Evolutionary conservation across 2,888 invertebrate genomes (phyloP), one percentile per base, ranked within the genome.

Genomic region (Apotomis turbidana): DNA sequence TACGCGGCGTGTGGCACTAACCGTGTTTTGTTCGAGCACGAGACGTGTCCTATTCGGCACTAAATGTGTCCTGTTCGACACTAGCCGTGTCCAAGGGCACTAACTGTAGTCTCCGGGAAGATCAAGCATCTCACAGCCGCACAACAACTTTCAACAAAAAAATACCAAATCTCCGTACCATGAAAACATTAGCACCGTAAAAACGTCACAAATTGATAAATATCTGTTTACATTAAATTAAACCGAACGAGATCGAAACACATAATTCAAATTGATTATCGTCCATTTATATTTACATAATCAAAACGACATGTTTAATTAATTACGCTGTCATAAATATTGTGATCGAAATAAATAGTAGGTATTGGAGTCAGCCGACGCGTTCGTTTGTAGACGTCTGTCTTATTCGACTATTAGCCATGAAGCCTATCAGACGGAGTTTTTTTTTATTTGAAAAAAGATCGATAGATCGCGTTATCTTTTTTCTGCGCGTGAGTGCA

Each of bases 401-500:
- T 84, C 87, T 86, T 86, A 83, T 83, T 84, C 87, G 87, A 92
- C 91, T 91, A 89, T 88, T 71, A 83, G 83, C 84, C 80, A 80
- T 81, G 86, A 81, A 87, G 87, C 85, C 88, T 87, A 85, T 86
- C 84, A 83, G 84, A 74, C 85, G 83, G 80, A 80, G 84, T 88
- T 89, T 91, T 91, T 90, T 88, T 41, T 83, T 83, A 85, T 87
- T 90, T 86, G 84, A 87, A 91, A 90, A 93, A 93, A 92, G 90
- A 90, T 91, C 91, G 90, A 92, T 91, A 91, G 91, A 91, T 90
- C 91, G 91, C 91, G 88, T 89, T 90, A 87, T 90, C 88, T 92
- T 91, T 93, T 93, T 92, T 88, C 84, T 93, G 92, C 92, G 93
- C 92, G 93, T 93, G 93, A 93, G 93, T 93, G 93, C 92, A 92